Evolutionary conservation across 2,888 invertebrate genomes (phyloP).

Genomic region (Melipona bicolor): DNA sequence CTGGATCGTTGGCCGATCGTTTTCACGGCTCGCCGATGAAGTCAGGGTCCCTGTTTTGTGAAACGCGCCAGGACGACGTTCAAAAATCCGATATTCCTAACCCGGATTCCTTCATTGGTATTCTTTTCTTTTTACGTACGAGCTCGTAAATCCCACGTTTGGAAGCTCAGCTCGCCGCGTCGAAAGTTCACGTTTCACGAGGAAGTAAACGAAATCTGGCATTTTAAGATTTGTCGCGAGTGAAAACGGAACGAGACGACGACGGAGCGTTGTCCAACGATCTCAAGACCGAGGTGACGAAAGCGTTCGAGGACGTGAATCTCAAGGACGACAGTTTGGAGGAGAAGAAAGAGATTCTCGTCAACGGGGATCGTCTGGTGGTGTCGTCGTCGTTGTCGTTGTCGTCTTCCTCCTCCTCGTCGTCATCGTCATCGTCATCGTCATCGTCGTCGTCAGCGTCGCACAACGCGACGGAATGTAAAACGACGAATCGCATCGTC

Average conservation of each 20-base stretch:
- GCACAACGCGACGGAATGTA: slow-evolving; percentile 10
- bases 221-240: slow-evolving; percentile 31
- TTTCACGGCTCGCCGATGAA: slow-evolving; percentile 2
- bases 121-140: background rate
- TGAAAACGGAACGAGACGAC: slow-evolving; percentile 31
- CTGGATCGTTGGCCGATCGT: slow-evolving; percentile 9
- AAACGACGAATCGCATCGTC: slow-evolving; percentile 60
- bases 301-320: background rate
- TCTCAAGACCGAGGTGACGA: background rate
- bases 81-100: slow-evolving; percentile 34
- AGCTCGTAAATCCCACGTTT: background rate
- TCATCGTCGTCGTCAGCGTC: slow-evolving; percentile 1
- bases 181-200: background rate
- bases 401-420: background rate
- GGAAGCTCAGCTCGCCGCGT: background rate
- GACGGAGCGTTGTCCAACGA: slow-evolving; percentile 5
- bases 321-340: background rate
- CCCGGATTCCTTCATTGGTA: slow-evolving; percentile 21
- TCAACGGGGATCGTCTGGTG: slow-evolving; percentile 9
- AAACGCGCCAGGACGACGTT: slow-evolving; percentile 30
- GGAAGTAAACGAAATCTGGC: background rate
- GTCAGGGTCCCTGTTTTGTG: slow-evolving; percentile 14
- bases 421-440: background rate
- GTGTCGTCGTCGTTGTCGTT: slow-evolving; percentile 5
- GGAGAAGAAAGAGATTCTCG: slow-evolving; percentile 37